Evolutionary conservation across 2,888 invertebrate species (phyloP), one percentile per base, ranked within the genome.

Genomic region (Acanthopleura granulata): DNA sequence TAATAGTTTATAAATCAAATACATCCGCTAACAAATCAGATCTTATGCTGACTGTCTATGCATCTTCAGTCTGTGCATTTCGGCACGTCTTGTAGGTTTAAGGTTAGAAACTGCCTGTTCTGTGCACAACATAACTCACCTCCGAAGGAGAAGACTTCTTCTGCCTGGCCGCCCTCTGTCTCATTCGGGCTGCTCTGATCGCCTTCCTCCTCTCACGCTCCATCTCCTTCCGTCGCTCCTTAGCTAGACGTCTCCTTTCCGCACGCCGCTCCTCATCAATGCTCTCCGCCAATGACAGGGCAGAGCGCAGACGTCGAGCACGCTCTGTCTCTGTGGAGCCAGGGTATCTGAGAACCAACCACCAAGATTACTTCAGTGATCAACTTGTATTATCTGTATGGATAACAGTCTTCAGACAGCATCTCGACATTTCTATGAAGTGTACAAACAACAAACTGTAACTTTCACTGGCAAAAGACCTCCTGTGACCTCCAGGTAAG

Each of bases 131-230:
- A 9, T 40, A 6, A 66, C 66, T 66, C 25, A 66, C 66, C 22
- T 66, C 66, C 50, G 18, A 71, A 49, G 66, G 71, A 30, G 12
- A 61, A 51, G 76, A 78, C 57, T 73, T 85, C 75, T 81, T 85
- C 69, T 76, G 76, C 79, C 87, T 88, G 11, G 85, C 83, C 73
- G 89, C 89, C 73, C 78, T 81, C 49, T 85, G 85, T 69, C 89
- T 79, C 75, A 83, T 81, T 62, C 85, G 86, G 0, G 90, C 89
- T 18, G 88, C 87, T 30, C 81, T 77, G 6, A 90, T 81, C 16
- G 89, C 89, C 75, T 88, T 89, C 51, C 82, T 81, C 49, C 90
- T 77, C 76, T 89, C 89, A 73, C 84, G 79, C 78, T 89, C 89
- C 87, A 87, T 89, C 69, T 85, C 84, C 72, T 85, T 86, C n/a